Evolutionary conservation across 1,140 invertebrate genomes (phyloP), one percentile per base, ranked within the genome.

Genomic region (Drosophila bocki): DNA sequence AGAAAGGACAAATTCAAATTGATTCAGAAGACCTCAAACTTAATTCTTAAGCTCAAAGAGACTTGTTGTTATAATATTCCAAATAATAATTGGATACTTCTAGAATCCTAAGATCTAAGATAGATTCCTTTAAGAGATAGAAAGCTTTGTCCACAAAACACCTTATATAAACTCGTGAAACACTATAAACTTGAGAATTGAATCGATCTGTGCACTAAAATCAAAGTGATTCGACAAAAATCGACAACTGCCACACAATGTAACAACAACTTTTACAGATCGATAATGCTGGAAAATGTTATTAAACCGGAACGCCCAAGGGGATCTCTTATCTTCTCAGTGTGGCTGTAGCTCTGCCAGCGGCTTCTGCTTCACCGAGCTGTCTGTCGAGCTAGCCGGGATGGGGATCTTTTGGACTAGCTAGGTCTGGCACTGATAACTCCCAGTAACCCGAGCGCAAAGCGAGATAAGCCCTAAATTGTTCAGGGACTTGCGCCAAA

Each of bases 381-480:
- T 32, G 35, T 68, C 33, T 53, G 35, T 48, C 33, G 3, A 22
- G 29, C 32, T 26, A 17, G 17, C 54, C 42, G 19, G 57, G 41
- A 42, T 29, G 41, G 48, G 35, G 39, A 44, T 26, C 41, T 59
- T 32, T 35, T 5, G 35, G 53, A 45, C 39, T 59, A 86, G 75
- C 75, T 75, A 67, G 62, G 83, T 87, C 83, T 80, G 75, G 62
- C 63, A 76, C 56, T 82, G 83, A 87, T 87, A 87, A 87, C 83
- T 67, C 53, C 33, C 61, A 63, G 80, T 87, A 87, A 87, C 84
- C 83, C 80, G 68, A 68, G 62, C 62, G 6, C 44, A 47, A 65
- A 62, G 7, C 59, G 77, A 80, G 80, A 87, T 87, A 87, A 83
- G 82, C 80, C 65, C 68, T 50, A 83, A 87, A 87, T 85, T 85